These are phyloP conservation scores for Parascotia fuliginaria DNA, from an alignment of 2,888 invertebrate species.

Conservation along the genomic window DNA sequence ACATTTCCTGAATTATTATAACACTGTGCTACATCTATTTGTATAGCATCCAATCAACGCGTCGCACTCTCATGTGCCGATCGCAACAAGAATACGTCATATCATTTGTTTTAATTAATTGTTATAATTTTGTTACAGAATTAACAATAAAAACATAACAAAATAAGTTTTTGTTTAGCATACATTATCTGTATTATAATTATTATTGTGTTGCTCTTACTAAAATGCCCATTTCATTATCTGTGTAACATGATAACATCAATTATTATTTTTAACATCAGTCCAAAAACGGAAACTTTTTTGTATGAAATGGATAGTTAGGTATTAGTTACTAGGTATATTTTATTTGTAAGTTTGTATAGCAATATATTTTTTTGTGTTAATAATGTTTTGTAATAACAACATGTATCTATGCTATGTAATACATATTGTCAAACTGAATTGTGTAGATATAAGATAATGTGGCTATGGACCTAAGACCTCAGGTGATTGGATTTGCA, in stretches of 20 bases:
- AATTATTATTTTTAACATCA: conserved; percentile 59
- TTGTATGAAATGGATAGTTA: conserved; percentile 76
- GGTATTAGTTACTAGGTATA: conserved; percentile 10
- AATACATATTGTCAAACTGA: conserved; percentile 15
- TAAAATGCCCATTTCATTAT: conserved; percentile 61
- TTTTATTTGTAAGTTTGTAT: conserved; percentile 37
- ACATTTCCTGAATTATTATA: not conserved
- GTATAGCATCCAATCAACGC: conserved; percentile 56
- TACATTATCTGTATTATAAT: conserved; percentile 51
- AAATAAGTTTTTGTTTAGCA: conserved; percentile 62
- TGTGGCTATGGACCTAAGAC: conserved; percentile 29
- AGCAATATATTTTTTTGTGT: conserved; percentile 5
- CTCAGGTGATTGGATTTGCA: conserved; percentile 30
- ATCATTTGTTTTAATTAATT: conserved; percentile 85
- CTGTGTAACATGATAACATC: conserved; percentile 37
- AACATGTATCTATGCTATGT: conserved; percentile 30
- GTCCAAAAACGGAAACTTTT: conserved; percentile 76
- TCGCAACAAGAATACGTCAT: conserved; percentile 85
- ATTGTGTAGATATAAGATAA: not conserved
- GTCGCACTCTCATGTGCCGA: conserved; percentile 62
- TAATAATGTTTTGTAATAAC: conserved; percentile 23
- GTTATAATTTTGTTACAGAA: conserved; percentile 73
- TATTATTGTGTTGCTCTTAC: conserved; percentile 39
- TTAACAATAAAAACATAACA: conserved; percentile 70
- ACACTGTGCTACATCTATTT: conserved; percentile 42